Conservation (phyloP, 2,113 vertebrate genomes). For the Amphiprion percula region DNA sequence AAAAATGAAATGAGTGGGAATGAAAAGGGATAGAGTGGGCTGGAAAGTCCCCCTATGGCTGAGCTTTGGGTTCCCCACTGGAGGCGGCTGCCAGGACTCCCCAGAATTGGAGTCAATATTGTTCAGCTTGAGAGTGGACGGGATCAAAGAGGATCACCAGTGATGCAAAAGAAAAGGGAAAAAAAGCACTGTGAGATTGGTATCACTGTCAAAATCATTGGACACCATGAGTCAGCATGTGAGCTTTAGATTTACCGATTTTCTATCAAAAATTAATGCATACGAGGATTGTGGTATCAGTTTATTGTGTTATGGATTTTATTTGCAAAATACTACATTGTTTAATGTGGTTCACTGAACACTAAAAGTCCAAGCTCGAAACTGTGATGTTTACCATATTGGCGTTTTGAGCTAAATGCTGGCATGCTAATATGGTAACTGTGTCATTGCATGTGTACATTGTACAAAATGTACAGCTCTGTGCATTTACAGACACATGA, state of each 20-base stretch:
- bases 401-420: too few species aligned
- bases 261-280: too few species aligned
- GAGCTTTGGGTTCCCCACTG: constrained; percentile 38
- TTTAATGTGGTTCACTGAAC: background rate
- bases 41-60: constrained; percentile 44
- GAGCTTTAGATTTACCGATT: constrained; percentile 8
- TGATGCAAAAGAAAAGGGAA: constrained; percentile 29
- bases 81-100: constrained; percentile 69
- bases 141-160: constrained; percentile 51
- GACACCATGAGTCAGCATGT: constrained; percentile 1
- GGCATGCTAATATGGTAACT: too few species aligned
- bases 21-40: constrained; percentile 42
- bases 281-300: too few species aligned
- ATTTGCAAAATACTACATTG: background rate
- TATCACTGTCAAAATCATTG: constrained; percentile 51
- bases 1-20: constrained; percentile 64
- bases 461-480: too few species aligned
- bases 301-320: background rate
- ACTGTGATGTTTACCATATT: too few species aligned
- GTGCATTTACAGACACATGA: too few species aligned
- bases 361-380: too few species aligned
- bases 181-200: constrained; percentile 37
- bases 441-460: too few species aligned
- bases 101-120: constrained; percentile 65
- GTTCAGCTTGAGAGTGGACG: constrained; percentile 44